A percentile compares a stretch with the other conserved stretches of the same genome.
phyloP scores from a whole-genome alignment of 2,797 vertebrate species.

The Sus cebifrons region DNA sequence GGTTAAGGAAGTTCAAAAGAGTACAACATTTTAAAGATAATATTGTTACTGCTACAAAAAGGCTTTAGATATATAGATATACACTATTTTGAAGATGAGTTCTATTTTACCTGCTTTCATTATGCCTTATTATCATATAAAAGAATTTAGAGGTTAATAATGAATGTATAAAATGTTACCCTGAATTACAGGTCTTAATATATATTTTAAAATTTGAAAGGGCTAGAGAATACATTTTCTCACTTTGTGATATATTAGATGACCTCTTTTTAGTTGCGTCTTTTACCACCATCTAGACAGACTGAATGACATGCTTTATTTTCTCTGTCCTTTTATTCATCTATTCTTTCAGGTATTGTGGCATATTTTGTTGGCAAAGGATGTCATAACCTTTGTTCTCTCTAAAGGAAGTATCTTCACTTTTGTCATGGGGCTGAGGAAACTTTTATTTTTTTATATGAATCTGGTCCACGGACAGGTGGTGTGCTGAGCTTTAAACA shows the following conservation, averaged over 20 bases:
- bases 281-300: constrained; percentile 21
- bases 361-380: constrained; percentile 55
- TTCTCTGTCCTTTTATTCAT: constrained; percentile 41
- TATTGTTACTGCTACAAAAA: neutral
- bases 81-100: constrained; percentile 32
- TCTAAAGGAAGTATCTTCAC: constrained; percentile 69
- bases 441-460: constrained; percentile 71
- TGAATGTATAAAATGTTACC: neutral
- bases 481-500: constrained; percentile 84
- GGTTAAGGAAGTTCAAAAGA: constrained; percentile 75
- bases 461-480: constrained; percentile 72
- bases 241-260: neutral
- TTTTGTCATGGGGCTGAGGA: constrained; percentile 64
- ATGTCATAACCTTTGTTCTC: constrained; percentile 70
- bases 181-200: constrained; percentile 27
- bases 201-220: constrained; percentile 53
- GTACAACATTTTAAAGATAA: constrained; percentile 66
- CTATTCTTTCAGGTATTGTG: constrained; percentile 34
- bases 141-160: constrained; percentile 42
- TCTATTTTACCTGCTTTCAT: neutral
- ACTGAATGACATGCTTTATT: constrained; percentile 58
- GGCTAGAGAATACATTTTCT: constrained; percentile 45
- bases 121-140: constrained; percentile 30
- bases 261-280: neutral
- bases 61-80: neutral